phyloP scores from a whole-genome alignment of 1,140 invertebrate species.

The Drosophila trapezifrons region DNA sequence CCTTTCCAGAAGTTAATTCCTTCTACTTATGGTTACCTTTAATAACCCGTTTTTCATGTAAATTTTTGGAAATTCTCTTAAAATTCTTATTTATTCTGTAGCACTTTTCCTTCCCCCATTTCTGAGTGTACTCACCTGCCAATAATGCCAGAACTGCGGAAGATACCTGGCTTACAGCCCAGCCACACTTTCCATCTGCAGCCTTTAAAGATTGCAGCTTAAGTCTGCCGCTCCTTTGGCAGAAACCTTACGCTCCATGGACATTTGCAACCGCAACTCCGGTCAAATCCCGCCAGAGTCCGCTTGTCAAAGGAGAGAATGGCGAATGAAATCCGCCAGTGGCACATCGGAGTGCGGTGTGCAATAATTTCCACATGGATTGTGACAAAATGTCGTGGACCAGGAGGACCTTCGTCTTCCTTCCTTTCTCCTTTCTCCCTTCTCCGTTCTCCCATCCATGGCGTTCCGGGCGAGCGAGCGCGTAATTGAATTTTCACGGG shows the following conservation, averaged over 20 bases:
- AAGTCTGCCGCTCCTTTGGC: slow-evolving; percentile 23
- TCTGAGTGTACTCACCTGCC: not conserved
- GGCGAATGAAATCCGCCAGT: slow-evolving; percentile 40
- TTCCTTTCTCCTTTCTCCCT: not conserved
- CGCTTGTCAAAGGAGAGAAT: slow-evolving; percentile 17
- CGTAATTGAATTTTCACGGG: slow-evolving; percentile 71
- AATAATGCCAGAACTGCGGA: not conserved
- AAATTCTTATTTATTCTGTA: not conserved
- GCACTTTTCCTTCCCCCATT: no score
- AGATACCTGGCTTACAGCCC: slow-evolving; percentile 4
- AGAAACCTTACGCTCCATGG: slow-evolving; percentile 20
- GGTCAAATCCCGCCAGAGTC: slow-evolving; percentile 19
- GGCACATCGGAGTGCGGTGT: slow-evolving; percentile 24
- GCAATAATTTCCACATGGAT: slow-evolving; percentile 62
- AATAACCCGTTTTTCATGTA: no score
- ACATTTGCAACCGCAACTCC: slow-evolving; percentile 17
- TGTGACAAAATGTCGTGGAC: slow-evolving; percentile 29
- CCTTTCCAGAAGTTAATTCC: no score
- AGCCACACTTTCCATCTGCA: not conserved
- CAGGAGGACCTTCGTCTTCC: not conserved
- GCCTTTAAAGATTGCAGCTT: slow-evolving; percentile 31
- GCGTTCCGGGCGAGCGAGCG: slow-evolving; percentile 23
- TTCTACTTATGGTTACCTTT: no score
- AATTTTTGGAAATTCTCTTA: not conserved
- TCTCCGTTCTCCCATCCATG: slow-evolving; percentile 14